These are phyloP conservation scores for Calliphora vicina DNA, from an alignment of 1,140 invertebrate species.

Conservation along the genomic window DNA sequence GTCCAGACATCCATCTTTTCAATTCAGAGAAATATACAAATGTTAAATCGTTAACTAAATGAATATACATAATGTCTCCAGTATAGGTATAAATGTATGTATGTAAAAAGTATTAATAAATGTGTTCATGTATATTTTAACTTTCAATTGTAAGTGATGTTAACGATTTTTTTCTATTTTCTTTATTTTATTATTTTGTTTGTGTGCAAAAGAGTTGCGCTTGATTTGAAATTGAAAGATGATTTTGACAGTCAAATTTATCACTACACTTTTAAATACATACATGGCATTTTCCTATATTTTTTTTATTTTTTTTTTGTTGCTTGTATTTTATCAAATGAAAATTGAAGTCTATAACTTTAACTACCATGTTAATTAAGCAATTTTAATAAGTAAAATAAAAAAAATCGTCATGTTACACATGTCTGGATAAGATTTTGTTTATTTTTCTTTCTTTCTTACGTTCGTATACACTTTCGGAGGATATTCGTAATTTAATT, in stretches of 20 bases:
- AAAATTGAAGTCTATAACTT: slow-evolving; percentile 6
- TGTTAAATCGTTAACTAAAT: background rate
- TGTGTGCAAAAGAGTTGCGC: background rate
- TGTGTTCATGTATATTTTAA: background rate
- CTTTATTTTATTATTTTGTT: background rate
- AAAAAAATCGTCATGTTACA: slow-evolving; percentile 6
- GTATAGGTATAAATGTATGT: too few species aligned
- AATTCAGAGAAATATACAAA: background rate
- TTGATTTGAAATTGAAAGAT: slow-evolving; percentile 9
- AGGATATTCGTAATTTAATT: background rate
- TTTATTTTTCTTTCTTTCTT: background rate
- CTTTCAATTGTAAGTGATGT: slow-evolving; percentile 3
- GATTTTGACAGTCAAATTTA: background rate
- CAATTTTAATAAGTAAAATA: slow-evolving; percentile 1
- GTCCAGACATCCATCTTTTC: background rate
- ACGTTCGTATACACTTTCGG: background rate
- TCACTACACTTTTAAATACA: background rate
- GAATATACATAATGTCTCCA: background rate
- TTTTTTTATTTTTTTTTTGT: background rate
- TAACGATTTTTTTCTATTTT: background rate
- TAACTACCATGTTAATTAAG: slow-evolving; percentile 1
- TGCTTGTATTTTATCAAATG: background rate
- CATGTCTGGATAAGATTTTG: background rate
- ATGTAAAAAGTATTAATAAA: too few species aligned
- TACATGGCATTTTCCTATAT: background rate